Conservation (phyloP, 2,888 invertebrate genomes). For the Drosophila paranaensis region DNA sequence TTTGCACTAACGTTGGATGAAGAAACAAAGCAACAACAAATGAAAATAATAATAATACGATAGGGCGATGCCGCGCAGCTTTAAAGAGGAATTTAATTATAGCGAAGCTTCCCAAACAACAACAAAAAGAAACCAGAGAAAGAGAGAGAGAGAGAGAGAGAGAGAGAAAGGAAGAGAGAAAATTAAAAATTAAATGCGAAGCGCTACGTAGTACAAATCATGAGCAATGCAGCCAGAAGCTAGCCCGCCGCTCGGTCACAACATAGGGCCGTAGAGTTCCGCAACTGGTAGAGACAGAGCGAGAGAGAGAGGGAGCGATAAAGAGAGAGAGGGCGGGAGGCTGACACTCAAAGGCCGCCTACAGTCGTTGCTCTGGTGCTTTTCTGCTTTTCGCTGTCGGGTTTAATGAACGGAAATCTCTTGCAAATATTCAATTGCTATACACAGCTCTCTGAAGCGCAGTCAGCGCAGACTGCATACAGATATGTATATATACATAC, state of each 20-base stretch:
- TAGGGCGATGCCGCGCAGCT: conserved; percentile 33
- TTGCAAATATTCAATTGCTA: conserved; percentile 80
- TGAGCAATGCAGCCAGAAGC: conserved; percentile 43
- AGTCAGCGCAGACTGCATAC: conserved; percentile 60
- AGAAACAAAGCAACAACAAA: conserved; percentile 15
- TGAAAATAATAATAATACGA: conserved; percentile 9
- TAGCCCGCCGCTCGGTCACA: conserved; percentile 14
- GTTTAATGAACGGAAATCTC: conserved; percentile 83
- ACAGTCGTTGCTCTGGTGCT: conserved; percentile 65
- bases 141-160: background rate
- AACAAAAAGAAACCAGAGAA: conserved; percentile 1
- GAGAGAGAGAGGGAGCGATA: background rate
- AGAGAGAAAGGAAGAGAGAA: conserved; percentile 2
- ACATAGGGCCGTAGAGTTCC: conserved; percentile 19
- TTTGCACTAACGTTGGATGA: conserved; percentile 16
- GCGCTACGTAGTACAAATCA: conserved; percentile 45
- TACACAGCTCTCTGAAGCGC: conserved; percentile 68
- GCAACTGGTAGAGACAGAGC: background rate
- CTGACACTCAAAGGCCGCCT: conserved; percentile 67
- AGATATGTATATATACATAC: conserved; percentile 15
- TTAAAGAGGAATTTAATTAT: conserved; percentile 77
- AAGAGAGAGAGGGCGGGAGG: conserved; percentile 7
- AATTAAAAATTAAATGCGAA: conserved; percentile 49
- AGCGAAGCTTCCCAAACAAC: conserved; percentile 45
- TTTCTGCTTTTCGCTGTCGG: conserved; percentile 75